These are phyloP conservation scores for Mellivora capensis DNA, from an alignment of 2,113 vertebrate species.

Conservation along the genomic window DNA sequence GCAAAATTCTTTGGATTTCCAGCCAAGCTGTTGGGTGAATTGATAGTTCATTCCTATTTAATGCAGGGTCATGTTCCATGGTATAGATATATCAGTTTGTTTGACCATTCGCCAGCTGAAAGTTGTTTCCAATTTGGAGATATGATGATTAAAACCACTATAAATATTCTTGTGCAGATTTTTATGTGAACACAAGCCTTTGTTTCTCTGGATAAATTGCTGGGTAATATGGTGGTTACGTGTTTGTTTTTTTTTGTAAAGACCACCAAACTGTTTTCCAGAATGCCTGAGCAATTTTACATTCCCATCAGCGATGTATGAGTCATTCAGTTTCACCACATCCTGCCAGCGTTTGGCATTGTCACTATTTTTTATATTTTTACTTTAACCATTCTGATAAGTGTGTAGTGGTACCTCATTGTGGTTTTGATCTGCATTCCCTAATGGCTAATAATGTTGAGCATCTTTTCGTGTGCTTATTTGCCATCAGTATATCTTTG, in stretches of 20 bases:
- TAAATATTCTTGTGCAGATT: not conserved
- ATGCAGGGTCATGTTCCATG: no score
- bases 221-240: not conserved
- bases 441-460: conserved; percentile 19
- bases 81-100: not conserved
- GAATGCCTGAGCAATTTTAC: not conserved
- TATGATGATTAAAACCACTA: not conserved
- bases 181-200: not conserved
- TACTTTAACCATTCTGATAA: conserved; percentile 32
- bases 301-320: not conserved
- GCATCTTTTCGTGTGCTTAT: conserved; percentile 36
- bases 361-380: not conserved
- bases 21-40: not conserved
- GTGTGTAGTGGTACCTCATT: not conserved
- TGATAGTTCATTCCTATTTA: not conserved
- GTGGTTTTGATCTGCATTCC: conserved; percentile 47
- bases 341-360: conserved; percentile 32
- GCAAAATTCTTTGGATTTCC: not conserved
- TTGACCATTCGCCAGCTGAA: not conserved
- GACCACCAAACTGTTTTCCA: not conserved
- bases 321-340: not conserved
- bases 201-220: not conserved
- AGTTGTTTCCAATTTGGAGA: not conserved
- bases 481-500: conserved; percentile 21
- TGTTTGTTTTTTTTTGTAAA: not conserved